phyloP scores from a whole-genome alignment of 2,113 vertebrate species.

The Daphoenositta chrysoptera region DNA sequence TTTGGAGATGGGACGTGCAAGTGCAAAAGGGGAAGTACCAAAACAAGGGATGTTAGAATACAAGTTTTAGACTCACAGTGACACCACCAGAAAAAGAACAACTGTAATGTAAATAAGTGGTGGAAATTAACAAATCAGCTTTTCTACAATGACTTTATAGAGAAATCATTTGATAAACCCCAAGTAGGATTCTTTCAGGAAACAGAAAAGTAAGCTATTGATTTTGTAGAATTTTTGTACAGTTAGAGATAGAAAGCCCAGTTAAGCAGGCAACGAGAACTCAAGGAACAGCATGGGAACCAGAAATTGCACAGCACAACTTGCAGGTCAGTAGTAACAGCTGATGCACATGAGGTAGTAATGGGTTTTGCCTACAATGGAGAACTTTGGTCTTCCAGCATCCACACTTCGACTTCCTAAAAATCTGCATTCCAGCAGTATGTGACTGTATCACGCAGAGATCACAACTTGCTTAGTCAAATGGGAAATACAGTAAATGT shows the following conservation, averaged over 20 bases:
- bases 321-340: not conserved
- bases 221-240: not conserved
- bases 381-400: not conserved
- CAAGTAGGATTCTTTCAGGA: not conserved
- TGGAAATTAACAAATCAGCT: not conserved
- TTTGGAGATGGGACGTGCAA: accelerated
- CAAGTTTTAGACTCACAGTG: not conserved
- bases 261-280: not conserved
- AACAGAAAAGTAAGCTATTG: not conserved
- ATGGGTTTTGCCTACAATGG: not conserved
- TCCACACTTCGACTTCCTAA: not conserved
- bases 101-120: not conserved
- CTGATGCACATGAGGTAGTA: not conserved
- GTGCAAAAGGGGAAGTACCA: not conserved
- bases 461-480: not conserved
- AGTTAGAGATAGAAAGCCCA: not conserved
- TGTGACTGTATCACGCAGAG: not conserved
- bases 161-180: not conserved
- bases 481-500: not conserved
- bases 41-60: not conserved
- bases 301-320: not conserved
- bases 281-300: not conserved
- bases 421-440: not conserved
- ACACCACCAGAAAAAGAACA: not conserved
- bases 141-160: not conserved